phyloP scores from a whole-genome alignment of 2,113 vertebrate genomes.

The Accipiter cooperii region DNA sequence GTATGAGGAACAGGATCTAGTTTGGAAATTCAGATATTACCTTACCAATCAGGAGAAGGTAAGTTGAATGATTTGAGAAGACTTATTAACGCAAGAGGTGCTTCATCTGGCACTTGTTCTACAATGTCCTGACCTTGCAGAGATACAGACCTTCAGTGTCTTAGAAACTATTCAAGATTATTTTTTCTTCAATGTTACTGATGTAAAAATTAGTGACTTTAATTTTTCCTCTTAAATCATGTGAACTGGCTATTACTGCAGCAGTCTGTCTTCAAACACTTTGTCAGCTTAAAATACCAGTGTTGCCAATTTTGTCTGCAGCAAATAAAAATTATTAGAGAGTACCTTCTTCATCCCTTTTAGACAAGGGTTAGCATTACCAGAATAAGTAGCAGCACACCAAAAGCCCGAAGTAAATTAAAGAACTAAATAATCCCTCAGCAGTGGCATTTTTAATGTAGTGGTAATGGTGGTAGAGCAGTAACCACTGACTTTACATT shows the following conservation, averaged over 20 bases:
- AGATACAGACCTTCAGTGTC: not conserved
- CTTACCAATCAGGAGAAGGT: conserved; percentile 98
- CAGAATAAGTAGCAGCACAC: not conserved
- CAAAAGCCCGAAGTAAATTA: not conserved
- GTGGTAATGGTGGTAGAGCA: not conserved
- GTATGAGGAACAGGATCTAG: conserved; percentile 95
- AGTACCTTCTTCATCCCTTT: not conserved
- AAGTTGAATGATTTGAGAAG: not conserved
- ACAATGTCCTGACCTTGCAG: not conserved
- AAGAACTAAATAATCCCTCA: not conserved
- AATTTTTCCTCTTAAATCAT: not conserved
- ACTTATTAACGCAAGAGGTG: not conserved
- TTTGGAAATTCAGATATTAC: conserved; percentile 99
- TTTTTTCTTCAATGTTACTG: not conserved
- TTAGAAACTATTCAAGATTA: not conserved
- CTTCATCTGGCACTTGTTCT: not conserved
- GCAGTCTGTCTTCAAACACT: not conserved
- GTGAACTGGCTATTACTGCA: not conserved
- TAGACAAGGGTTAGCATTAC: not conserved
- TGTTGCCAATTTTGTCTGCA: not conserved
- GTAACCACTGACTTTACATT: not conserved
- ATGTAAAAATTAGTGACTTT: not conserved
- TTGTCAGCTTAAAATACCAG: not conserved
- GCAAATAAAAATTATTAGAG: not conserved
- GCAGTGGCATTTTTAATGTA: not conserved